Conservation (phyloP, 2,113 vertebrate genomes). For the Sander lucioperca region DNA sequence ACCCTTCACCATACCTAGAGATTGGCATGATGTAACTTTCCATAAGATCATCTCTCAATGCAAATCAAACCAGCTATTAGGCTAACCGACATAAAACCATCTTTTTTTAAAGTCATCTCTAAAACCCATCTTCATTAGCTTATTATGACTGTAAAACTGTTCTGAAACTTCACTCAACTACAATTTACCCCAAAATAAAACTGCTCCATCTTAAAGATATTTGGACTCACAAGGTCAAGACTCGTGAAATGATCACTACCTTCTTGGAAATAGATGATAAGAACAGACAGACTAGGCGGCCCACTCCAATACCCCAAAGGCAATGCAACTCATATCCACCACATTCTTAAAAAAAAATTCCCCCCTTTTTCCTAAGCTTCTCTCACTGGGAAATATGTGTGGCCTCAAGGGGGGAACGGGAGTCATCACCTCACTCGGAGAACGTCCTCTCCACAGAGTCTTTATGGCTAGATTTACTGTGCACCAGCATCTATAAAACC, state of each 20-base stretch:
- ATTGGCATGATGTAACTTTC: too few relatives aligned
- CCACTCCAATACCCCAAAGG: conserved; percentile 37
- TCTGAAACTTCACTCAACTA: not conserved
- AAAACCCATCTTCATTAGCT: not conserved
- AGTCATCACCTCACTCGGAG: conserved; percentile 74
- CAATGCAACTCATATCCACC: conserved; percentile 55
- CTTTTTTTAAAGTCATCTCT: not conserved
- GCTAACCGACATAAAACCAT: too few relatives aligned
- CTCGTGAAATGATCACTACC: not conserved
- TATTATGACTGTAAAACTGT: not conserved
- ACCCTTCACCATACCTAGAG: too few relatives aligned
- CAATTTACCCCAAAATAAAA: not conserved
- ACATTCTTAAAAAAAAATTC: conserved; percentile 52
- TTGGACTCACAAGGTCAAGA: conserved; percentile 6
- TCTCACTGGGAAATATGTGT: conserved; percentile 65
- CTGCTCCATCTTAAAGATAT: not conserved
- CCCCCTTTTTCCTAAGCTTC: conserved; percentile 10
- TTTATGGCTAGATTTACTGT: conserved; percentile 79
- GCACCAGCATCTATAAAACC: conserved; percentile 79
- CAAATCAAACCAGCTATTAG: too few relatives aligned
- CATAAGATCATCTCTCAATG: too few relatives aligned
- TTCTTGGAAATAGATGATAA: conserved; percentile 33
- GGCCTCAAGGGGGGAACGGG: conserved; percentile 61
- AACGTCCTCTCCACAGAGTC: conserved; percentile 59
- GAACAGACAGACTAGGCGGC: conserved; percentile 19